Evolutionary conservation across 2,888 invertebrate genomes (phyloP), one percentile per base, ranked within the genome.

Genomic region (Apodemia duryi): DNA sequence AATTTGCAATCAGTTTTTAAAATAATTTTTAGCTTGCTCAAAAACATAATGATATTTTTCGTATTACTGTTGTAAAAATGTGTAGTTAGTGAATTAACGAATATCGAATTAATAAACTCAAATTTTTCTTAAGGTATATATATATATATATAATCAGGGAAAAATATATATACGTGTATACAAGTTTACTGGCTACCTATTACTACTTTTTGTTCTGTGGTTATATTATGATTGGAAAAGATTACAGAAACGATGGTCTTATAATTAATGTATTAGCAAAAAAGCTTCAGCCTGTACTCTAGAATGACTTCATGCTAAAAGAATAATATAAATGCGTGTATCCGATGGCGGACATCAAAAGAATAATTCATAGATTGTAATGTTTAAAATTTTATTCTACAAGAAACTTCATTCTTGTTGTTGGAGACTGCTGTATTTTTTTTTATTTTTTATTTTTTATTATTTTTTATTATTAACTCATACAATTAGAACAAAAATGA

Each of bases 281-380:
- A 46, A 13, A 46, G 2, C 13, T 13, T 5, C 13, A 13, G 5
- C 46, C 13, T 46, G n/a, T 46, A 77, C 79, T 80, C 81, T 38
- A 80, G 71, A 79, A 78, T 86, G 84, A 84, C 77, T 84, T 86
- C 86, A 85, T 80, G 82, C 79, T 82, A 81, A 84, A 85, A 83
- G 82, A 82, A 85, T 83, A 85, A 71, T 71, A 73, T 71, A 67
- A 73, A 71, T 69, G 68, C 63, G 66, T 65, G 66, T 67, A 63
- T 61, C 64, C 63, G 68, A 68, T 64, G 69, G 68, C 70, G 70
- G 67, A 66, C 74, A 75, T 82, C 79, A 79, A 78, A 72, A 75
- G 79, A 78, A 82, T 76, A 75, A 73, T 67, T 35, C 66, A 64
- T 57, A 43, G 60, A 61, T 65, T 60, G 51, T 41, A 57, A 57